These are phyloP conservation scores for Poecilia velifera DNA, from an alignment of 2,797 vertebrate genomes.

Conservation along the genomic window DNA sequence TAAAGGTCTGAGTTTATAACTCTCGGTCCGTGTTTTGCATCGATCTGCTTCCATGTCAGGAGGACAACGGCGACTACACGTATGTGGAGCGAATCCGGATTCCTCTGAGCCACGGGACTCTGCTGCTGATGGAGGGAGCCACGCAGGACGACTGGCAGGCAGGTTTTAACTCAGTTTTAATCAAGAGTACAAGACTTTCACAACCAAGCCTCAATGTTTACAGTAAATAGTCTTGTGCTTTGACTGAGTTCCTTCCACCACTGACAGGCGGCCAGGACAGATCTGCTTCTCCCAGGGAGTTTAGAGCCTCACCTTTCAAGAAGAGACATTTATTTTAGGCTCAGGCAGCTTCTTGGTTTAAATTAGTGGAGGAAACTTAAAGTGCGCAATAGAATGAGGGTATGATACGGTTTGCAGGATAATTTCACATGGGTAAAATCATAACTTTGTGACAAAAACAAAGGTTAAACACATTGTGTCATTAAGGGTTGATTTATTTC, in stretches of 20 bases:
- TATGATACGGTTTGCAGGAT: neutral
- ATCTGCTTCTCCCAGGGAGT: neutral
- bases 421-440: neutral
- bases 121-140: slow-evolving; percentile 93
- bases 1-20: neutral
- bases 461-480: neutral
- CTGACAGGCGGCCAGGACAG: neutral
- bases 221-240: neutral
- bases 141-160: slow-evolving; percentile 98
- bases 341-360: neutral
- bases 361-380: neutral
- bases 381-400: neutral
- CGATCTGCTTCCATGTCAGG: slow-evolving; percentile 72
- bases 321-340: neutral
- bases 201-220: neutral
- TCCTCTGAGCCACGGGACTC: slow-evolving; percentile 88
- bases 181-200: neutral
- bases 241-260: neutral
- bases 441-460: neutral
- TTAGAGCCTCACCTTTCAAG: neutral
- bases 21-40: neutral
- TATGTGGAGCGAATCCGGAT: slow-evolving; percentile 86
- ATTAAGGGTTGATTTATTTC: neutral
- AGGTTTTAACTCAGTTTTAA: slow-evolving; percentile 20
- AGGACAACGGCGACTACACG: slow-evolving; percentile 89